Conservation (phyloP, 1,140 invertebrate genomes). For the Orussus abietinus region DNA sequence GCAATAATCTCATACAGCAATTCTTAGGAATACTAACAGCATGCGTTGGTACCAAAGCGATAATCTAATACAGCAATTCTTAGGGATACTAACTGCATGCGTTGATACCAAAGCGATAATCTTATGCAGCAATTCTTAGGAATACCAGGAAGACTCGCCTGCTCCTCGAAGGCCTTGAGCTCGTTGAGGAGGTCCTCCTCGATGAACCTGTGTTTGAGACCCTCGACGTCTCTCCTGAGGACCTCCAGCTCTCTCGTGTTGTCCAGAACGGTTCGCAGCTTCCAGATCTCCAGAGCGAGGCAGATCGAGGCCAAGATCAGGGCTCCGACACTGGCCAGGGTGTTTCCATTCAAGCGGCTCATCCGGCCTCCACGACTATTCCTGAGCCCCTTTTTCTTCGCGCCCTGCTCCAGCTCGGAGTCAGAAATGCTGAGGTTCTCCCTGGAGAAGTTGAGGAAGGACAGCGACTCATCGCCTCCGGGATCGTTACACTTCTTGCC, state of each 20-base stretch:
- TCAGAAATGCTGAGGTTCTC: slow-evolving; percentile 44
- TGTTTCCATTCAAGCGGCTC: slow-evolving; percentile 24
- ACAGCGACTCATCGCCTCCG: slow-evolving; percentile 30
- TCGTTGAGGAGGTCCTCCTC: slow-evolving; percentile 39
- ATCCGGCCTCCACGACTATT: too few species aligned
- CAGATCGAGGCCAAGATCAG: slow-evolving; percentile 31
- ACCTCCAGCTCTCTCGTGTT: slow-evolving; percentile 36
- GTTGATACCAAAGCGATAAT: too few species aligned
- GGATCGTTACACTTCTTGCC: slow-evolving; percentile 11
- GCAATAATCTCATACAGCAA: too few species aligned
- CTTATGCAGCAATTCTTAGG: too few species aligned
- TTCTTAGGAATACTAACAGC: too few species aligned
- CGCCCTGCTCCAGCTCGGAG: slow-evolving; percentile 40
- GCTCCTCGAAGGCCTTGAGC: slow-evolving; percentile 42
- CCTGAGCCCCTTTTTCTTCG: slow-evolving; percentile 27
- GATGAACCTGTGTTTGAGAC: slow-evolving; percentile 37
- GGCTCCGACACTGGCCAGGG: slow-evolving; percentile 27
- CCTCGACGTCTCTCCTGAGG: slow-evolving; percentile 37
- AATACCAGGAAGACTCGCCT: slow-evolving; percentile 38
- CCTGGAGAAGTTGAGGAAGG: slow-evolving; percentile 43
- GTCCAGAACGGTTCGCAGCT: slow-evolving; percentile 26
- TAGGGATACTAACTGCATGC: too few species aligned
- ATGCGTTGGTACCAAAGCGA: too few species aligned
- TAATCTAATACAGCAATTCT: too few species aligned
- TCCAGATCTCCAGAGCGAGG: slow-evolving; percentile 36